Conservation (phyloP, 2,797 vertebrate species). For the Enteromius thamalakanensis region DNA sequence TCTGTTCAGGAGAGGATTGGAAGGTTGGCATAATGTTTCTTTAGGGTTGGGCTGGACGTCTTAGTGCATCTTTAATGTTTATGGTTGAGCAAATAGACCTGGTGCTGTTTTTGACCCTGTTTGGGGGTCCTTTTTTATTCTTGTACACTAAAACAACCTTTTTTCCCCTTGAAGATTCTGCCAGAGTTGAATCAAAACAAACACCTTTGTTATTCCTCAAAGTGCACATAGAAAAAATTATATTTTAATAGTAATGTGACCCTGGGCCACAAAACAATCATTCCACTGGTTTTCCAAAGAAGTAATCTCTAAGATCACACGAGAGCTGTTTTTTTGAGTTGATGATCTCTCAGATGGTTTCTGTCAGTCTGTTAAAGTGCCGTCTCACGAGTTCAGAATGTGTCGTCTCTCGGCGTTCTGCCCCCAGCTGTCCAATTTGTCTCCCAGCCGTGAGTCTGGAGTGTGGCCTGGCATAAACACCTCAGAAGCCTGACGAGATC, state of each 20-base stretch:
- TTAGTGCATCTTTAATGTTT: constrained; percentile 45
- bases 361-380: constrained; percentile 18
- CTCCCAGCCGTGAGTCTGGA: constrained; percentile 48
- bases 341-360: not conserved
- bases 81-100: constrained; percentile 37
- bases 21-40: constrained; percentile 27
- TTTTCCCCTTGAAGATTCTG: not conserved
- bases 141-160: not conserved
- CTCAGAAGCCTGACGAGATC: constrained; percentile 17
- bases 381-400: constrained; percentile 8
- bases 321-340: not conserved
- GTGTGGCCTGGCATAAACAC: constrained; percentile 55
- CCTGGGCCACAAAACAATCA: too few relatives aligned
- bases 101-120: constrained; percentile 13
- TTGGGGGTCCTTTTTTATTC: not conserved
- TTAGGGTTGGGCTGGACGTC: constrained; percentile 24
- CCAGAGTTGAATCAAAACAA: not conserved
- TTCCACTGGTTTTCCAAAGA: not conserved
- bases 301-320: not conserved
- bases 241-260: not conserved
- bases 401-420: not conserved
- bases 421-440: constrained; percentile 48
- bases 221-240: not conserved
- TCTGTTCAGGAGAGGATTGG: constrained; percentile 7
- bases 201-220: not conserved